Conservation (phyloP, 1,140 invertebrate genomes). For the Andrena cerasifolii region DNA sequence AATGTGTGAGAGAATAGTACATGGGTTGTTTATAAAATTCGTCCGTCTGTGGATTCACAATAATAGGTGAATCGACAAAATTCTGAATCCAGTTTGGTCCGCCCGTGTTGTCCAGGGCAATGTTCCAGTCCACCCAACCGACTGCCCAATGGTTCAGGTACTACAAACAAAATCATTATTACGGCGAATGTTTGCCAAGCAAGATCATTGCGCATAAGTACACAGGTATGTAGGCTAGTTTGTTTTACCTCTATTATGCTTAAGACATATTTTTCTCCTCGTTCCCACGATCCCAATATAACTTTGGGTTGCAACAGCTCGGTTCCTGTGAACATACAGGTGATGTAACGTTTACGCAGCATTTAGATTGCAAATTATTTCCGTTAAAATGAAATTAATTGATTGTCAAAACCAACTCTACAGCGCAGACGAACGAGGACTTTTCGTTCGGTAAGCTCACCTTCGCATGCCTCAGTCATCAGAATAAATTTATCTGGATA, state of each 20-base stretch:
- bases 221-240: not conserved
- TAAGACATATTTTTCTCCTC: conserved; percentile 86
- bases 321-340: not conserved
- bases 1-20: conserved; percentile 94
- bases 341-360: too few species aligned
- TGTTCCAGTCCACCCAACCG: conserved; percentile 96
- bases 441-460: conserved; percentile 77
- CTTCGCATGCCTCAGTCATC: conserved; percentile 90
- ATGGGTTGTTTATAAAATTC: conserved; percentile 96
- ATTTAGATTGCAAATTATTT: too few species aligned
- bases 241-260: conserved; percentile 86
- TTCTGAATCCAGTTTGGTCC: conserved; percentile 93
- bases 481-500: conserved; percentile 90
- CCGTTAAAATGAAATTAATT: too few species aligned
- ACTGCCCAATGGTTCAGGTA: conserved; percentile 87
- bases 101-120: conserved; percentile 89
- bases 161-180: conserved; percentile 81
- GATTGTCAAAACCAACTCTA: too few species aligned
- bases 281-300: conserved; percentile 88
- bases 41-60: conserved; percentile 85
- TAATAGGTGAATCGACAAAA: conserved; percentile 90
- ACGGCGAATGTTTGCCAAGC: too few species aligned
- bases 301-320: conserved; percentile 75
- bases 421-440: too few species aligned
- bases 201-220: too few species aligned